phyloP scores from a whole-genome alignment of 92 coral and sea anemone genomes.

The Bergia puertoricense region DNA sequence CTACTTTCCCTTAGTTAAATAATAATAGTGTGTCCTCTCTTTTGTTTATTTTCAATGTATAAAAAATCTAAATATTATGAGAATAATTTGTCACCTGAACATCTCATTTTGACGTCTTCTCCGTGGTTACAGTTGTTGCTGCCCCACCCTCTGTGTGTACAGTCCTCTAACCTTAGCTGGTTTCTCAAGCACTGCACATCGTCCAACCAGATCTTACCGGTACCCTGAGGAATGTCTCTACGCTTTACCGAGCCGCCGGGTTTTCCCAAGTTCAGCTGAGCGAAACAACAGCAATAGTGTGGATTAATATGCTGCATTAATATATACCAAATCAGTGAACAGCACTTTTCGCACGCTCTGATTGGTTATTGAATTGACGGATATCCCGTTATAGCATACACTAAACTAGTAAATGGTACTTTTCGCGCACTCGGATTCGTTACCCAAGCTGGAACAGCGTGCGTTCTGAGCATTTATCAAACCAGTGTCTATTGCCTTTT shows the following conservation, averaged over 20 bases:
- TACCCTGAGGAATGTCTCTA: slow-evolving; percentile 59
- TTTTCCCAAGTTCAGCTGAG: slow-evolving; percentile 13
- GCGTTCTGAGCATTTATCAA: too few relatives aligned
- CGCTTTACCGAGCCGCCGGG: neutral
- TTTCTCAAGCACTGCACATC: slow-evolving; percentile 74
- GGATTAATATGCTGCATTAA: neutral
- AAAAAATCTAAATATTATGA: neutral
- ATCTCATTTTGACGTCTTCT: slow-evolving; percentile 81
- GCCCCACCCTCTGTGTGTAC: slow-evolving; percentile 88
- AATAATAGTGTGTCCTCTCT: neutral
- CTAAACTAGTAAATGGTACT: too few relatives aligned
- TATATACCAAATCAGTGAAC: too few relatives aligned
- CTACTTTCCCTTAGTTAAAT: too few relatives aligned
- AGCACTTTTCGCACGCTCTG: too few relatives aligned
- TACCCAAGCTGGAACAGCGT: too few relatives aligned
- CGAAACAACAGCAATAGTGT: neutral
- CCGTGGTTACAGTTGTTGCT: slow-evolving; percentile 73
- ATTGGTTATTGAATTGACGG: too few relatives aligned
- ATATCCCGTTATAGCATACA: too few relatives aligned
- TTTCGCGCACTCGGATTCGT: too few relatives aligned
- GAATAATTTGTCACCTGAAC: slow-evolving; percentile 42
- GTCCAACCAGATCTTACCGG: slow-evolving; percentile 88
- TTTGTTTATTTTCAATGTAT: too few relatives aligned
- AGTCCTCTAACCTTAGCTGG: slow-evolving; percentile 61
- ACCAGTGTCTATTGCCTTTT: too few relatives aligned